Percentiles rank a stretch among this genome's conserved stretches.
Evolutionary conservation across 2,113 vertebrate genomes (phyloP).

Genomic region (Jaculus jaculus): DNA sequence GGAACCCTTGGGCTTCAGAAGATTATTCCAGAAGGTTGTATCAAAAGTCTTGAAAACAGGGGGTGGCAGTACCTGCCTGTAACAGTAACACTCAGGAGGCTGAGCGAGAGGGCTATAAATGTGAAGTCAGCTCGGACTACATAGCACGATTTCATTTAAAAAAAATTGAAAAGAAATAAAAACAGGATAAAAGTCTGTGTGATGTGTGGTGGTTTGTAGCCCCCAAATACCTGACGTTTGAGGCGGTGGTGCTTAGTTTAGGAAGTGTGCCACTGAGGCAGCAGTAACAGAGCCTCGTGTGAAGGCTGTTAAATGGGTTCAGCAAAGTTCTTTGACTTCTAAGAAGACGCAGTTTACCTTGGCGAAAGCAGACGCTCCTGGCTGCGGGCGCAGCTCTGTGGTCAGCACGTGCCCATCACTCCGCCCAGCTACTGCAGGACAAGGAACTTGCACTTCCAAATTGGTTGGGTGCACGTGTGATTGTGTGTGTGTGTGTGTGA

Average conservation of each 20-base stretch:
- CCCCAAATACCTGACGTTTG: neutral
- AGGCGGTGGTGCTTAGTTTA: neutral
- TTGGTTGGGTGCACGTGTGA: neutral
- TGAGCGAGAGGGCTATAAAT: neutral
- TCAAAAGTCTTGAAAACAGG: neutral
- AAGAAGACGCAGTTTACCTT: neutral
- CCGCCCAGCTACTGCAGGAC: neutral
- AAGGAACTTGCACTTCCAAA: neutral
- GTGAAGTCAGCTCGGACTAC: neutral
- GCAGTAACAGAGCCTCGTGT: neutral
- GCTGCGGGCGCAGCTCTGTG: neutral
- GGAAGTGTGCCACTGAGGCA: neutral
- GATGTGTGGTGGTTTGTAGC: neutral
- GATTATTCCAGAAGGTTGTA: neutral
- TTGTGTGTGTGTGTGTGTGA: too few species aligned
- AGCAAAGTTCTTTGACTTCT: neutral
- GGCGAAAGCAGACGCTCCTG: neutral
- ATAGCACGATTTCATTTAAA: neutral
- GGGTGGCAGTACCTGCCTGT: neutral
- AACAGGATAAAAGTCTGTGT: neutral
- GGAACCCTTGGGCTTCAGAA: neutral
- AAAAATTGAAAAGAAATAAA: too few species aligned
- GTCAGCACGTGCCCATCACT: too few species aligned
- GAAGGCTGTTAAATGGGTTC: too few species aligned
- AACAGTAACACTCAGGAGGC: neutral